Base-by-base conservation (phyloP, 1,140 invertebrate genomes). In the Rhyacophila brunnea region DNA sequence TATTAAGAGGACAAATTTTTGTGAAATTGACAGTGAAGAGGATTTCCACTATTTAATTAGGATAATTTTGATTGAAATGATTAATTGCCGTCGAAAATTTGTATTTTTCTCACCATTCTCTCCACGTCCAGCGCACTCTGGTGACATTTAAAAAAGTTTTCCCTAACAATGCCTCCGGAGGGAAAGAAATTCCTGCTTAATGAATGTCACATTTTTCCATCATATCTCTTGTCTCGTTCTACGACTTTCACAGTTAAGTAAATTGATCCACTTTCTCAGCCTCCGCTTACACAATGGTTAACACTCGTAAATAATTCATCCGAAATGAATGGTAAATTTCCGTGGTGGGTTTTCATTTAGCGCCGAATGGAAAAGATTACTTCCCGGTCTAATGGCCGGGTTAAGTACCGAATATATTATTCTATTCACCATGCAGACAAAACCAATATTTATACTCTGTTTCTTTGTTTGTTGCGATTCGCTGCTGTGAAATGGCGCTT, bases 271-370 rank as follows among this genome's bases (percentile, higher is more conserved):
- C 47, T 58, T 45, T 48, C 34, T 34, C 23, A 18, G 32, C 13
- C 14, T 10, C 35, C 35, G 36, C 36, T 42, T 36, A 20, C 18
- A 57, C 46, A 58, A 58, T 50, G 38, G 55, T 50, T 14, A 43
- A 20, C 38, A 45, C 19, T 57, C 55, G 28, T 58, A 42, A 58
- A 58, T 58, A 50, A 50, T 58, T 58, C 42, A 58, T 58, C 47
- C 38, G 23, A 13, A 28, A 43, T 50, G 38, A 58, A 50, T 58
- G 47, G 36, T 13, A 18, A 51, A 50, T 45, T 35, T 34, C 13
- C 11, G 23, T 28, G 23, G 23, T 28, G 23, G 23, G 23, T 28
- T 28, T 28, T 28, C 23, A 28, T 28, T 28, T 28, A 28, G 23
- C 23, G 23, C 23, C 23, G 23, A 28, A 28, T 28, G 9, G 23